phyloP scores from a whole-genome alignment of 2,113 vertebrate genomes.

The Rhinogobius similis region DNA sequence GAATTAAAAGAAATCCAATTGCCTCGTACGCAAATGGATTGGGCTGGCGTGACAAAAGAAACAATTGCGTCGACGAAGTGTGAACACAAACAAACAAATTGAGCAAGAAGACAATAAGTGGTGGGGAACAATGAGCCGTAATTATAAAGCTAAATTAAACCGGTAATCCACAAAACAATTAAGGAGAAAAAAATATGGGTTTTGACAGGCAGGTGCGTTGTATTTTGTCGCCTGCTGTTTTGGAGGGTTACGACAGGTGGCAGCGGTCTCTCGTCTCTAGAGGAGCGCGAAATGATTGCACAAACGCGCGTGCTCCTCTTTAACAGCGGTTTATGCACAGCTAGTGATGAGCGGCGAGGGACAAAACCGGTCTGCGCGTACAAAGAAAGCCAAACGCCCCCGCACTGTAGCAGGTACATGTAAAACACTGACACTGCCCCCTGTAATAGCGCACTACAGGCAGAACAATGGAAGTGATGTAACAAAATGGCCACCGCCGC shows the following conservation, averaged over 20 bases:
- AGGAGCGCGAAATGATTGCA: conserved; percentile 54
- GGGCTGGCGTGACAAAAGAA: conserved; percentile 66
- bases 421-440: conserved; percentile 42
- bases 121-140: conserved; percentile 57
- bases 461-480: conserved; percentile 53
- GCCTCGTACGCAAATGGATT: conserved; percentile 52
- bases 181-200: conserved; percentile 27
- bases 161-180: conserved; percentile 62
- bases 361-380: conserved; percentile 48
- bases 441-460: conserved; percentile 16
- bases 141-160: conserved; percentile 70
- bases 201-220: conserved; percentile 55
- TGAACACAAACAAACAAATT: conserved; percentile 73
- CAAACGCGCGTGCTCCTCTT: conserved; percentile 66
- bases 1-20: conserved; percentile 65
- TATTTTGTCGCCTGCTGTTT: conserved; percentile 54
- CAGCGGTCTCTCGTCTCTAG: conserved; percentile 47
- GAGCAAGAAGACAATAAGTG: conserved; percentile 68
- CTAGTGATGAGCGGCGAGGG: conserved; percentile 43
- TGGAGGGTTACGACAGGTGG: conserved; percentile 71
- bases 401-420: conserved; percentile 35
- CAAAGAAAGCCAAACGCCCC: conserved; percentile 55
- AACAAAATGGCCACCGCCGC: conserved; percentile 31
- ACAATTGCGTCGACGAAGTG: conserved; percentile 59
- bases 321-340: conserved; percentile 58